Percentiles rank a stretch among this genome's conserved stretches.
phyloP scores from a whole-genome alignment of 2,797 vertebrate genomes.

The Rhinogobio ventralis region DNA sequence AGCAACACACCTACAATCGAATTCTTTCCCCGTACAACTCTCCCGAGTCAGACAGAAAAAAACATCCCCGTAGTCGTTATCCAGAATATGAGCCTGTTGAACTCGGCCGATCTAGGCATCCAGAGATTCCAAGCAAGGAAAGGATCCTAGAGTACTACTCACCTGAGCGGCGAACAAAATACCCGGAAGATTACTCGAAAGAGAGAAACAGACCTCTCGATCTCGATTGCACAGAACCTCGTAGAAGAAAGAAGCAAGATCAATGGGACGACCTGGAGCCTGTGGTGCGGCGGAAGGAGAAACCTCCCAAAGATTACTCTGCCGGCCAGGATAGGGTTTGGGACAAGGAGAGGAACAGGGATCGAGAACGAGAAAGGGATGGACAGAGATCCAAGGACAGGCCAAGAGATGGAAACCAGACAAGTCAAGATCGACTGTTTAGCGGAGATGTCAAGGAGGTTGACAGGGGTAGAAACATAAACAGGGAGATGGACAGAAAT shows the following conservation, averaged over 20 bases:
- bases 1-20: constrained; percentile 16
- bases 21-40: constrained; percentile 69
- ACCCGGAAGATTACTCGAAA: constrained; percentile 40
- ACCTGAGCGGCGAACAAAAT: constrained; percentile 60
- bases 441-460: background rate
- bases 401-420: constrained; percentile 34
- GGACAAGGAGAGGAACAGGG: constrained; percentile 61
- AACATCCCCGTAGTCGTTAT: constrained; percentile 17
- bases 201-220: constrained; percentile 30
- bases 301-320: constrained; percentile 65
- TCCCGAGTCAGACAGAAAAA: constrained; percentile 38
- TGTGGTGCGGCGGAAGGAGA: constrained; percentile 72
- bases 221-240: constrained; percentile 33
- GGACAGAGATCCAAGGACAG: constrained; percentile 47
- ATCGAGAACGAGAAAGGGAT: constrained; percentile 50
- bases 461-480: constrained; percentile 45
- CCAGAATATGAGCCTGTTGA: constrained; percentile 65
- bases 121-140: constrained; percentile 67
- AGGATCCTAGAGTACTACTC: constrained; percentile 67
- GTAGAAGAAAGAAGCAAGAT: constrained; percentile 55
- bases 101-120: constrained; percentile 64
- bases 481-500: constrained; percentile 55
- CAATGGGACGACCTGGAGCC: constrained; percentile 62
- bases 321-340: constrained; percentile 64
- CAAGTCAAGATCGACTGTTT: constrained; percentile 20